Base-by-base conservation (phyloP, 1,140 invertebrate species). In the Sinella curviseta region DNA sequence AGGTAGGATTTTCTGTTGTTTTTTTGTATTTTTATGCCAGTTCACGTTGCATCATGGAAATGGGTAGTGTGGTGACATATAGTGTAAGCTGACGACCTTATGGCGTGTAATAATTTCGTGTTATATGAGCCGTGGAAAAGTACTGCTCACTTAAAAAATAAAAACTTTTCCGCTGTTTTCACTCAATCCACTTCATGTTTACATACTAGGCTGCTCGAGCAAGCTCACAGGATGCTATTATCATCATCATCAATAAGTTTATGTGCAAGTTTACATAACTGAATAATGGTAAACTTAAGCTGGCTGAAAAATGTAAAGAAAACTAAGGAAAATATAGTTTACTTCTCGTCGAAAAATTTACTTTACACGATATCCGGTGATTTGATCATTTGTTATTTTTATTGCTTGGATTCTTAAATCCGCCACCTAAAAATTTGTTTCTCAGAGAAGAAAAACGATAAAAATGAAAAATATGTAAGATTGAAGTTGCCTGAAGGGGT, bases 51-150 rank as follows among this genome's bases (percentile, higher is more conserved):
- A 60, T 60, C n/a, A n/a, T n/a, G n/a, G n/a, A 26, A 60, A 26
- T n/a, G 3, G 57, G 24, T n/a, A 17, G 14, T 60, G 24, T 17
- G 8, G 57, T 26, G 57, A 60, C 14, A 26, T n/a, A 8, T 12
- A 8, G 14, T 60, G 12, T 4, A 70, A 31, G 65, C 31, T 70
- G 65, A 70, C 31, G 65, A 70, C 31, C 26, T 70, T 30, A 3
- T 70, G 65, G 65, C 55, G 55, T 60, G 55, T 60, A 60, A 24
- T 60, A 60, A 60, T 60, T 60, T 24, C 65, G 8, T 70, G 65
- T 70, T 70, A 70, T n/a, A 70, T 70, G 65, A 70, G 30, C 65
- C 65, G 31, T 70, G 30, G 8, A 70, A 70, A 70, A 8, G n/a
- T 48, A 48, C 39, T 48, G 39, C 39, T 48, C 20, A 48, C 39